phyloP scores from a whole-genome alignment of 2,888 invertebrate species.

The Tolmerus cingulatus region DNA sequence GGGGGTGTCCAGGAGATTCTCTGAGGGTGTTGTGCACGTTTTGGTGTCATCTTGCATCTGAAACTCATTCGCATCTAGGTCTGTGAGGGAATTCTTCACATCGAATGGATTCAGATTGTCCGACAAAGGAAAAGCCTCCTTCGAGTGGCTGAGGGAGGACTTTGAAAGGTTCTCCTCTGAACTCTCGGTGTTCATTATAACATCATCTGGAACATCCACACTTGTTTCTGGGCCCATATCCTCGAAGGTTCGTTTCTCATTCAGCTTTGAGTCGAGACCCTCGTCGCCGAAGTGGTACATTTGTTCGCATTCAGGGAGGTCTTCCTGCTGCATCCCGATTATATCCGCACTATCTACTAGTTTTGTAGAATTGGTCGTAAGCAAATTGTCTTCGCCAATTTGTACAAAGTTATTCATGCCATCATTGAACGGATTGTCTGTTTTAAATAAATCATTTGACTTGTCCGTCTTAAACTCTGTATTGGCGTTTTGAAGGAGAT shows the following conservation, averaged over 20 bases:
- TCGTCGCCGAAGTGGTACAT: neutral
- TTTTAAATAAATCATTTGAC: constrained; percentile 46
- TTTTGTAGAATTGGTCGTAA: neutral
- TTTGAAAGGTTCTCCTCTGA: constrained; percentile 50
- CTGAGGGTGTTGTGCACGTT: constrained; percentile 22
- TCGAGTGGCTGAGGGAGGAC: constrained; percentile 52
- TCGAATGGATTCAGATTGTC: constrained; percentile 51
- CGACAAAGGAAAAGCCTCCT: constrained; percentile 51
- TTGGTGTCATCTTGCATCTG: constrained; percentile 18
- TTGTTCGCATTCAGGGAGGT: constrained; percentile 19
- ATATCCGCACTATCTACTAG: neutral
- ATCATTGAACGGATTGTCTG: constrained; percentile 44
- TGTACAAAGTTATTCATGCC: constrained; percentile 44
- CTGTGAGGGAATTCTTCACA: constrained; percentile 4
- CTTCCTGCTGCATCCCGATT: neutral
- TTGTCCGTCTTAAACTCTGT: constrained; percentile 48
- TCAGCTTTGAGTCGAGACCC: neutral
- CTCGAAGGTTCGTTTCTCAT: constrained; percentile 55
- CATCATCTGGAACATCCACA: constrained; percentile 72
- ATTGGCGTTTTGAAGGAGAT: constrained; percentile 43
- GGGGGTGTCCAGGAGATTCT: constrained; percentile 11
- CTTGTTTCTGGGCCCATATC: constrained; percentile 81
- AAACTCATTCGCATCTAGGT: constrained; percentile 18
- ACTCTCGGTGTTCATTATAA: constrained; percentile 54
- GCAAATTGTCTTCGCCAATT: constrained; percentile 34